These are phyloP conservation scores for Sebastes baramenuke DNA, from an alignment of 2,797 vertebrate genomes.

Conservation along the genomic window DNA sequence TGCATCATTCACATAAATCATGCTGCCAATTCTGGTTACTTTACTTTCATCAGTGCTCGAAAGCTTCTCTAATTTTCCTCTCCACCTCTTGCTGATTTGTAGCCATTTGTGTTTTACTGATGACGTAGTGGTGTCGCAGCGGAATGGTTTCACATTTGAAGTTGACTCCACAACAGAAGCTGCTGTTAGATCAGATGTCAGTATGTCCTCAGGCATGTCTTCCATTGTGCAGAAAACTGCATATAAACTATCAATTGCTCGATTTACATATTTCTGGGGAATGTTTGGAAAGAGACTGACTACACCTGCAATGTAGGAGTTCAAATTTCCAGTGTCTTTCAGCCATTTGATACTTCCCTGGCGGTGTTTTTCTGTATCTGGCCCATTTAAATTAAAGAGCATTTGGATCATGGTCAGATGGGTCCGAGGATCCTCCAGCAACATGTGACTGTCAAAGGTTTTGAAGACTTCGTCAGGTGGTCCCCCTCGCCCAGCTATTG, in stretches of 20 bases:
- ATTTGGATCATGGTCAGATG: conserved; percentile 47
- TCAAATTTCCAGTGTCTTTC: conserved; percentile 31
- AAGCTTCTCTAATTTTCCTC: too few relatives aligned
- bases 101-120: too few relatives aligned
- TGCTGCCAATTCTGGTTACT: too few relatives aligned
- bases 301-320: conserved; percentile 38
- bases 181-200: conserved; percentile 2
- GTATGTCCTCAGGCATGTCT: conserved; percentile 58
- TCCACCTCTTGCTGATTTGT: too few relatives aligned
- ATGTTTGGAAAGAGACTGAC: conserved; percentile 49
- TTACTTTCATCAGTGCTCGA: too few relatives aligned
- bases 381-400: too few relatives aligned
- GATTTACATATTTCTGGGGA: fast-evolving
- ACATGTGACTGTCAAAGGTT: conserved; percentile 17
- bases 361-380: conserved; percentile 21
- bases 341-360: conserved; percentile 57
- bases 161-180: too few relatives aligned
- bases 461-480: conserved; percentile 30
- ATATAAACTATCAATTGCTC: background rate
- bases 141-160: background rate
- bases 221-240: conserved; percentile 46
- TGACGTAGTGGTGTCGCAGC: too few relatives aligned
- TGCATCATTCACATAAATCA: too few relatives aligned
- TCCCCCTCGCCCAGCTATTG: fast-evolving
- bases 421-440: conserved; percentile 33